Evolutionary conservation across 2,113 vertebrate species (phyloP).

Genomic region (Odocoileus virginianus): DNA sequence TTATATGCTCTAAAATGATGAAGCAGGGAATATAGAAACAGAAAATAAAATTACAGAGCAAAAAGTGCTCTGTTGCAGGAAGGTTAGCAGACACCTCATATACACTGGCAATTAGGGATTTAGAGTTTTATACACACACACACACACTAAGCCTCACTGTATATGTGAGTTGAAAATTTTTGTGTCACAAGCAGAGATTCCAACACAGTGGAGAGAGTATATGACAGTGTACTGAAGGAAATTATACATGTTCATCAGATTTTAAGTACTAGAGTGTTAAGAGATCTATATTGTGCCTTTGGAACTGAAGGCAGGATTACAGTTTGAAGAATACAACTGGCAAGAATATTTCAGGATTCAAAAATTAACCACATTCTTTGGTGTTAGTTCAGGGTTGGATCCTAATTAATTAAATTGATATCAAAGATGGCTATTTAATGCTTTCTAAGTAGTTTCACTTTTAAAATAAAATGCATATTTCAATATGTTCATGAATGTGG

Average conservation of each 20-base stretch:
- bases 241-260: neutral
- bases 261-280: neutral
- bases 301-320: neutral
- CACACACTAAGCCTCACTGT: neutral
- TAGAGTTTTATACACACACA: neutral
- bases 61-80: neutral
- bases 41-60: neutral
- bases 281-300: neutral
- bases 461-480: neutral
- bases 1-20: neutral
- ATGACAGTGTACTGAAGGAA: neutral
- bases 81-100: neutral
- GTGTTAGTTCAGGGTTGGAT: neutral
- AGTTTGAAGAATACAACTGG: neutral
- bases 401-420: neutral
- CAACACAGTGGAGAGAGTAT: neutral
- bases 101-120: neutral
- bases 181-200: neutral
- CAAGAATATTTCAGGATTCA: neutral
- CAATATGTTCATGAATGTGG: neutral
- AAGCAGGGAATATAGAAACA: neutral
- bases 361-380: neutral
- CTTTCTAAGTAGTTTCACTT: neutral
- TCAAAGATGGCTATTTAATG: neutral
- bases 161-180: neutral